phyloP scores from a whole-genome alignment of 2,113 vertebrate genomes.

The Sciurus niger region DNA sequence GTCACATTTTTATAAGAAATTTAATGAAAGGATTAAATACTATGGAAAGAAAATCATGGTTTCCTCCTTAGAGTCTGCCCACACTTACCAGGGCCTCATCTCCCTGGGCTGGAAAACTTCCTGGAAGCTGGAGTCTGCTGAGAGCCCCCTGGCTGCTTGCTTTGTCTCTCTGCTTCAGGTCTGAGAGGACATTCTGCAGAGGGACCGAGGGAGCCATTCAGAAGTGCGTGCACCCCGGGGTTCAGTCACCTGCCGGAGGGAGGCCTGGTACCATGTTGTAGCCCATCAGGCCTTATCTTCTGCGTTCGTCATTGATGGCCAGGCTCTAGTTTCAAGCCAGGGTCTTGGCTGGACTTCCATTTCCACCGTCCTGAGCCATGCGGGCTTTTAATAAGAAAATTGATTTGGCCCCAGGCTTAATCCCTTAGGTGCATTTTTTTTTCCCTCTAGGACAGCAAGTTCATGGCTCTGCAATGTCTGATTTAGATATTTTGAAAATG shows the following conservation, averaged over 20 bases:
- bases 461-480: conserved; percentile 63
- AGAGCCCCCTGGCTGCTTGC: fast-evolving
- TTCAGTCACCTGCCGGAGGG: background rate
- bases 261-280: background rate
- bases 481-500: conserved; percentile 82
- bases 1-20: conserved; percentile 24
- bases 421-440: conserved; percentile 68
- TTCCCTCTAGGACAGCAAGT: conserved; percentile 68
- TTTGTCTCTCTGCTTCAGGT: background rate
- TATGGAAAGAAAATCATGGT: background rate
- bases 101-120: background rate
- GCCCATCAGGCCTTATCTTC: background rate
- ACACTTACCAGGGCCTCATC: background rate
- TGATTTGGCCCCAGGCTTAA: conserved; percentile 77
- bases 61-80: background rate
- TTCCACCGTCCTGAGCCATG: conserved; percentile 12
- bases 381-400: conserved; percentile 81
- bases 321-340: conserved; percentile 31
- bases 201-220: fast-evolving
- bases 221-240: fast-evolving
- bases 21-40: background rate
- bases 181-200: background rate
- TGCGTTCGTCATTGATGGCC: background rate
- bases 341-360: conserved; percentile 38
- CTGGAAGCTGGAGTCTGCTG: background rate